These are phyloP conservation scores for Anthophora plumipes DNA, from an alignment of 2,888 invertebrate species.

Conservation along the genomic window DNA sequence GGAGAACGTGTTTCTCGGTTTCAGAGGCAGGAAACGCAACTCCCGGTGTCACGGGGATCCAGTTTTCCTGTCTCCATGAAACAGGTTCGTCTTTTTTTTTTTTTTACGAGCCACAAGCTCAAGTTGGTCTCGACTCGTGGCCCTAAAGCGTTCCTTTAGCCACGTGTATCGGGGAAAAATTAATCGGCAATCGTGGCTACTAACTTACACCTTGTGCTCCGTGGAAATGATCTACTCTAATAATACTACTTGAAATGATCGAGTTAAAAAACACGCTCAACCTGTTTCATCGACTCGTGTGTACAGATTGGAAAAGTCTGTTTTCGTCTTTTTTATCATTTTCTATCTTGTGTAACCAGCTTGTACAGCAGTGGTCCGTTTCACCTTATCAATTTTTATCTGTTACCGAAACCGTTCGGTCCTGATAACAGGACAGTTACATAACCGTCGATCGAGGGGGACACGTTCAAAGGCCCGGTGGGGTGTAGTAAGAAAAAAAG, in stretches of 20 bases:
- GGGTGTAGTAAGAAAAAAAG: conserved; percentile 6
- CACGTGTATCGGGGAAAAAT: conserved; percentile 33
- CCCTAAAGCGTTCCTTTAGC: background rate
- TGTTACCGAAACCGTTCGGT: conserved; percentile 40
- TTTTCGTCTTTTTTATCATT: too few species aligned
- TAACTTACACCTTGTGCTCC: conserved; percentile 37
- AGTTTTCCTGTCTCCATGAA: conserved; percentile 60
- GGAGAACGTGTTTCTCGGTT: conserved; percentile 61
- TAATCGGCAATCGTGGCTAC: conserved; percentile 2
- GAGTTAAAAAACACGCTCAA: conserved; percentile 11
- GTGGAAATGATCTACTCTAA: conserved; percentile 15
- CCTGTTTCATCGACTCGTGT: background rate
- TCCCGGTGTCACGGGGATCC: conserved; percentile 57
- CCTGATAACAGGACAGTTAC: conserved; percentile 48
- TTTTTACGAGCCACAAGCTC: conserved; percentile 48
- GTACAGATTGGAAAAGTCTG: background rate
- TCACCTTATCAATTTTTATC: conserved; percentile 38
- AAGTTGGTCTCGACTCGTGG: conserved; percentile 23
- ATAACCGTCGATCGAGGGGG: conserved; percentile 38
- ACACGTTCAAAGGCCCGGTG: conserved; percentile 10
- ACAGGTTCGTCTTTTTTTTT: conserved; percentile 52
- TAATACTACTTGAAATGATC: background rate
- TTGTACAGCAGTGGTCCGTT: conserved; percentile 7
- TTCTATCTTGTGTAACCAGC: background rate
- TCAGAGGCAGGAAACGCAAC: conserved; percentile 58